These are phyloP conservation scores for Frankliniella fusca DNA, from an alignment of 2,888 invertebrate genomes.

Conservation along the genomic window DNA sequence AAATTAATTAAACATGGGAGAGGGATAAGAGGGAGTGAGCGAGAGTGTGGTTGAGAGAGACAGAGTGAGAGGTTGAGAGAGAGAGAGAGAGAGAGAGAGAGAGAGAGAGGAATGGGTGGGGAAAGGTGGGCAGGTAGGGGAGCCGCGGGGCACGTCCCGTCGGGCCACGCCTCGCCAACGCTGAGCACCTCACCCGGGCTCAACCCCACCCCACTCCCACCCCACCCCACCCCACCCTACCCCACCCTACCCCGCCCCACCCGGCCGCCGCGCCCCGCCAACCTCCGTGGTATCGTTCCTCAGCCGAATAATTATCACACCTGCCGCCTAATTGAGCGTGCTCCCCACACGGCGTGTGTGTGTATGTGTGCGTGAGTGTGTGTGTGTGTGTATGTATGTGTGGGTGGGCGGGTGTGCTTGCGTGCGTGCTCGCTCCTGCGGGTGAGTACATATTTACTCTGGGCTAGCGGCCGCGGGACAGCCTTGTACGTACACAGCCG, in stretches of 20 bases:
- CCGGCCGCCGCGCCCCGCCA: too few species aligned
- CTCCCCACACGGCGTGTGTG: background rate
- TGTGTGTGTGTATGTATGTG: background rate
- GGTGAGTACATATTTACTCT: background rate
- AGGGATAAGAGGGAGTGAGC: too few species aligned
- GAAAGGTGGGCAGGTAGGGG: background rate
- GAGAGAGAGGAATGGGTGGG: background rate
- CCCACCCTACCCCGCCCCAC: too few species aligned
- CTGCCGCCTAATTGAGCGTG: background rate
- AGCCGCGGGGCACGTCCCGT: background rate
- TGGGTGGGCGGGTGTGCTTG: background rate
- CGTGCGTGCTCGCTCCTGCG: background rate
- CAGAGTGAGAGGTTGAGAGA: too few species aligned
- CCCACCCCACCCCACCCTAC: too few species aligned
- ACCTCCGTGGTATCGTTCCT: background rate
- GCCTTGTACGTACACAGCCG: background rate
- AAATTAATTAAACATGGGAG: background rate
- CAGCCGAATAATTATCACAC: background rate
- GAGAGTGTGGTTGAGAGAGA: too few species aligned
- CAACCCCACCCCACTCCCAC: too few species aligned
- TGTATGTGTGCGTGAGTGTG: background rate
- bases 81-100: too few species aligned
- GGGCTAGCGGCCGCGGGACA: background rate
- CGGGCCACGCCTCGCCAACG: background rate
- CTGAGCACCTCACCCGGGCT: too few species aligned